Percentiles rank a stretch among this genome's conserved stretches.
Conservation (phyloP, 2,888 invertebrate genomes). For the Clivina fossor region DNA sequence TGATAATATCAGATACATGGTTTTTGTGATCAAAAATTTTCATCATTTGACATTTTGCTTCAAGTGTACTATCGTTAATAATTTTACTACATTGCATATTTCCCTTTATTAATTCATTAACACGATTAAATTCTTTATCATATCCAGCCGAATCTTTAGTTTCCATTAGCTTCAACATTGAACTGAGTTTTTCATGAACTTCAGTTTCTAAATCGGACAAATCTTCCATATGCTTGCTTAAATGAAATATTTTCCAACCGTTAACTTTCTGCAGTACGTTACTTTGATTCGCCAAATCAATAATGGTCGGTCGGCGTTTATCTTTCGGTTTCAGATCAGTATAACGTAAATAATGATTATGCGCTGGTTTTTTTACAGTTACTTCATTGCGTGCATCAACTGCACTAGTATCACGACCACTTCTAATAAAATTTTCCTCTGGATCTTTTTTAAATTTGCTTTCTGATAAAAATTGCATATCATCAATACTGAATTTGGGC, state of each 20-base stretch:
- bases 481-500: conserved; percentile 49
- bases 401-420: conserved; percentile 40
- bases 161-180: conserved; percentile 51
- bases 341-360: conserved; percentile 73
- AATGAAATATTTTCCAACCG: conserved; percentile 93
- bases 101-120: conserved; percentile 73
- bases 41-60: conserved; percentile 84
- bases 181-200: conserved; percentile 52
- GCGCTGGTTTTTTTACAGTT: conserved; percentile 54
- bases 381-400: conserved; percentile 46
- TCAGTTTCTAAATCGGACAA: conserved; percentile 62
- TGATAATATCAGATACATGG: conserved; percentile 85
- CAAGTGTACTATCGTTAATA: conserved; percentile 87
- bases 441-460: conserved; percentile 55
- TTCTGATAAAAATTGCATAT: conserved; percentile 65
- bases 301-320: conserved; percentile 81
- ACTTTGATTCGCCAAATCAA: conserved; percentile 86
- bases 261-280: conserved; percentile 85
- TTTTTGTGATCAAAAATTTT: conserved; percentile 90
- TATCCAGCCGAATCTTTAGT: conserved; percentile 47
- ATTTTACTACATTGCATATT: conserved; percentile 93
- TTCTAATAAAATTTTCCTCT: conserved; percentile 50
- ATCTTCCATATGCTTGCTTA: conserved; percentile 91
- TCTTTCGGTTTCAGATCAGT: conserved; percentile 87
- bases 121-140: conserved; percentile 51